These are phyloP conservation scores for Atethmia centrago DNA, from an alignment of 2,888 invertebrate species.

Conservation along the genomic window DNA sequence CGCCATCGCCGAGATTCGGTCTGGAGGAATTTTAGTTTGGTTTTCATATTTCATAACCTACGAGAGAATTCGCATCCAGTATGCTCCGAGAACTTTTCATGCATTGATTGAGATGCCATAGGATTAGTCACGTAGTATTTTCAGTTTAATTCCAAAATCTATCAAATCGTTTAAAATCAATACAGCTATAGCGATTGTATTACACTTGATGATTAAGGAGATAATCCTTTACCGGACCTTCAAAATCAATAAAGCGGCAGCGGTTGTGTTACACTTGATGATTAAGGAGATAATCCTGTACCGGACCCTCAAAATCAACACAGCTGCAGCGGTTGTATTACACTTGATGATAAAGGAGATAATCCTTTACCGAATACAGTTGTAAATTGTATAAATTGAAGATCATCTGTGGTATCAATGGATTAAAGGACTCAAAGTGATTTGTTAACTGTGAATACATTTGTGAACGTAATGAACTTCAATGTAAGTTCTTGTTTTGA, in stretches of 20 bases:
- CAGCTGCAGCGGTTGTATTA: neutral
- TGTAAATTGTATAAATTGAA: conserved; percentile 9
- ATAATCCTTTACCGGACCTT: too few species aligned
- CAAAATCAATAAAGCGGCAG: too few species aligned
- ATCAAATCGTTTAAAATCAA: too few species aligned
- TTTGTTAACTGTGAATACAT: neutral
- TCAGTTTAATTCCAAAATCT: neutral
- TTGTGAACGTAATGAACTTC: conserved; percentile 3
- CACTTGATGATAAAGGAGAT: neutral
- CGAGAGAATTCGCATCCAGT: neutral
- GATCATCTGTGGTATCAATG: neutral
- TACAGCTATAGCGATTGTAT: too few species aligned
- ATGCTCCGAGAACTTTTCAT: neutral
- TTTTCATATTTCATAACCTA: neutral
- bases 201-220: too few species aligned
- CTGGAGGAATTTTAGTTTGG: too few species aligned
- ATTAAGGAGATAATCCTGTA: too few species aligned
- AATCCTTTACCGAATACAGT: neutral
- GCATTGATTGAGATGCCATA: too few species aligned
- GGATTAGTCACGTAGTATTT: neutral
- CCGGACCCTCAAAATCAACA: too few species aligned
- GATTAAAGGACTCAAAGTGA: neutral
- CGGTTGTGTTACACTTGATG: too few species aligned
- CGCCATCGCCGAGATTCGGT: too few species aligned
- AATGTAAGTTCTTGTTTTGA: conserved; percentile 15